A percentile compares a stretch with the other conserved stretches of the same genome.
phyloP scores from a whole-genome alignment of 1,140 invertebrate species.

The Muscidifurax raptorellus region DNA sequence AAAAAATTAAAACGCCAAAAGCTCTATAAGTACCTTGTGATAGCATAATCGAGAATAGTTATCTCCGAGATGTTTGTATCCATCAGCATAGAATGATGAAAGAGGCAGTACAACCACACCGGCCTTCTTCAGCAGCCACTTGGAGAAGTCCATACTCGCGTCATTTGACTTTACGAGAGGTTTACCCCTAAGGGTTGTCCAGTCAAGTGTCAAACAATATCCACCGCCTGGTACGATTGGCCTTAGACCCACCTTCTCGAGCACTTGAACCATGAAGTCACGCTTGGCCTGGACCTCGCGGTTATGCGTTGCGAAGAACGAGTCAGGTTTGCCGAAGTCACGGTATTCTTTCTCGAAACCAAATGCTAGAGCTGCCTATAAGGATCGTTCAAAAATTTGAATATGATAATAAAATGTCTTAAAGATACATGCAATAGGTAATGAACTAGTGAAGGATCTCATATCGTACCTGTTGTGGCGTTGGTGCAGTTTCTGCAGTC shows the following conservation, averaged over 20 bases:
- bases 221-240: constrained; percentile 96
- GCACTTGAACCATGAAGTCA: constrained; percentile 87
- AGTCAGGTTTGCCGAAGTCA: constrained; percentile 83
- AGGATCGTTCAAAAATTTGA: too few relatives aligned
- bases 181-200: constrained; percentile 80
- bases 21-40: constrained; percentile 83
- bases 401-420: neutral
- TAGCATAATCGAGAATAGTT: constrained; percentile 95
- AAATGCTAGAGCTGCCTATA: constrained; percentile 91
- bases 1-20: constrained; percentile 28
- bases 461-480: neutral
- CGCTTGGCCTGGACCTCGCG: constrained; percentile 90
- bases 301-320: constrained; percentile 89
- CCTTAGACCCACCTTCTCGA: constrained; percentile 89
- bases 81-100: constrained; percentile 91
- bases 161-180: constrained; percentile 77
- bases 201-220: constrained; percentile 97
- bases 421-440: neutral
- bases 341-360: constrained; percentile 91
- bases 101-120: constrained; percentile 78
- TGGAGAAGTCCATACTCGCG: constrained; percentile 92
- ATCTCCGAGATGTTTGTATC: constrained; percentile 89
- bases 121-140: constrained; percentile 83
- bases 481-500: neutral
- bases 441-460: too few relatives aligned